A percentile compares a stretch with the other conserved stretches of the same genome.
Evolutionary conservation across 37 sponge, comb jelly and placozoan genomes (phyloP).

Genomic region (Eunapius fragilis): DNA sequence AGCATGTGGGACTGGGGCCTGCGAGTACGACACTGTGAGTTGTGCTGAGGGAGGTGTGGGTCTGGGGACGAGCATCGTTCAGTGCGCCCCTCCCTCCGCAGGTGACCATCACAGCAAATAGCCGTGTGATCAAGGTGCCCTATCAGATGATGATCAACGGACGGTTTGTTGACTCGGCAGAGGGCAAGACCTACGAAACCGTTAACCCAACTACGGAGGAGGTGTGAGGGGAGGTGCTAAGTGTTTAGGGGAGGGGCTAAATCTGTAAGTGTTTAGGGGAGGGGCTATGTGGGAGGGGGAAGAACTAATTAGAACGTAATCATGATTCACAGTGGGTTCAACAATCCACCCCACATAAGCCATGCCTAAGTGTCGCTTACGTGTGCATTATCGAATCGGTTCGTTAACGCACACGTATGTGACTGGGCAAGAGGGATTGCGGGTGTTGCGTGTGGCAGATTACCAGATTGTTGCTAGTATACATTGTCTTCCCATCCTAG

Average conservation of each 20-base stretch:
- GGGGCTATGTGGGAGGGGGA: neutral
- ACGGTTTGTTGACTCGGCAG: slow-evolving; percentile 76
- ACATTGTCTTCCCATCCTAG: too few species aligned
- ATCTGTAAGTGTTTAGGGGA: neutral
- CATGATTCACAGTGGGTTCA: too few species aligned
- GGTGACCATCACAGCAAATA: slow-evolving; percentile 70
- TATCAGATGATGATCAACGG: slow-evolving; percentile 91
- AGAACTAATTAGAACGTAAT: too few species aligned
- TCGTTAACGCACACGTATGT: too few species aligned
- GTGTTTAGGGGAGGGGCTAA: neutral
- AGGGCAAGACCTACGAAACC: slow-evolving; percentile 65
- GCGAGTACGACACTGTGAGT: slow-evolving; percentile 79
- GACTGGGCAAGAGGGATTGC: too few species aligned
- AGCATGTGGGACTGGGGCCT: slow-evolving; percentile 36
- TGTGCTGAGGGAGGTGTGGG: neutral
- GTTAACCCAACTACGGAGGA: slow-evolving; percentile 86
- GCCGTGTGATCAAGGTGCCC: slow-evolving; percentile 76
- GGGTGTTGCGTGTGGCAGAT: too few species aligned
- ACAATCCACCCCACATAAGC: too few species aligned
- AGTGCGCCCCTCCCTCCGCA: neutral
- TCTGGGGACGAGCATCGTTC: neutral
- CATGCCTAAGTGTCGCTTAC: too few species aligned
- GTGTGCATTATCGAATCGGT: too few species aligned
- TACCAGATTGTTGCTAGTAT: too few species aligned
- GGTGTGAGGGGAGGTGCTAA: slow-evolving; percentile 1